Base-by-base conservation (phyloP, 2,113 vertebrate genomes). In the Gadus chalcogrammus region DNA sequence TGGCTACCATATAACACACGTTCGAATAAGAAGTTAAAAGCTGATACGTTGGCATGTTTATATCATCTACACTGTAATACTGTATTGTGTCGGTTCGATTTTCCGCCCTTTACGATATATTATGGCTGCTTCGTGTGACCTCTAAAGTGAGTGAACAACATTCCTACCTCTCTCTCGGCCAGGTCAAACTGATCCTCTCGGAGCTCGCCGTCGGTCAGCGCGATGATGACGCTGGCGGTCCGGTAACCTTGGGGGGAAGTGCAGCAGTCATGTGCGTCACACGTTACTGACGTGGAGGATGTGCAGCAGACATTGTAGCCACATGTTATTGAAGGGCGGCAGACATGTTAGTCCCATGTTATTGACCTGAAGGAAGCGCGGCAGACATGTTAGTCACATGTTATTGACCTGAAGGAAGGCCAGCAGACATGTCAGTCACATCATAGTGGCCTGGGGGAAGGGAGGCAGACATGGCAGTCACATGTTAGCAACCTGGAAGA, bases 151-250 rank as follows among this genome's bases (percentile, higher is more conserved):
- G 31, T 35, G 6, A 35, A 35, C 31, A 35, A 48, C 11, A 9
- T 48, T 48, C 11, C 42, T 48, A 96, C 96, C 94, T 99, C 96
- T 86, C 93, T 92, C 79, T 97, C 95, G 0, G 97, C 96, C 79
- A 95, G 88, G 85, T 97, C 97, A 70, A 98, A 98, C 5, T 96
- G 92, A 64, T 95, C 94, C 67, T 98, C 95, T 0, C 96, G 94
- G 70, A 99, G 92, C 28, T 99, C 97, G 1, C 97, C 97, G 1
- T 99, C 97, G 0, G 97, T 99, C 89, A 99, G 67, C 0, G 95
- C 97, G 15, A 99, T 99, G 89, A 99, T 98, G 77, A 99, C 97
- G 5, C 97, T 99, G 12, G 97, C 97, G 18, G 94, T 96, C 72
- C 95, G 93, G 42, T 48, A 48, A 9, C 42, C 42, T 35, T 35